Conservation (phyloP, 37 sponge, comb jelly and placozoan genomes). For the Axinella damicornis region DNA sequence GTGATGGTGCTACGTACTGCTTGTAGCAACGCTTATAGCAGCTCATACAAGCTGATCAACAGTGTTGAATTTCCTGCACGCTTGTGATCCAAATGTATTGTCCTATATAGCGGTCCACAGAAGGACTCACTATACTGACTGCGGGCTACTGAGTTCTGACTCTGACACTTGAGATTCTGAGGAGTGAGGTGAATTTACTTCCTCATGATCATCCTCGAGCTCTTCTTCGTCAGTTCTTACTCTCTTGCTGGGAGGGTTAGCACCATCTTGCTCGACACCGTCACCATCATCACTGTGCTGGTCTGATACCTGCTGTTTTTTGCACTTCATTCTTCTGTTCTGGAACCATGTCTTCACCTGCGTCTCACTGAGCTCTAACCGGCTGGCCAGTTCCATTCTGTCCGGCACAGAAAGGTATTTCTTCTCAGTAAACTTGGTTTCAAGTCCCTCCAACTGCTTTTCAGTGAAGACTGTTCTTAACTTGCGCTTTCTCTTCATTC, state of each 20-base stretch:
- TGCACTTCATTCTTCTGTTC: conserved; percentile 95
- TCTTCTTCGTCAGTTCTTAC: conserved; percentile 1
- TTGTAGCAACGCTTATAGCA: no score
- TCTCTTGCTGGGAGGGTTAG: conserved; percentile 25
- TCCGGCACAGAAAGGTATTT: conserved; percentile 97
- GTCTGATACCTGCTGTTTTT: conserved; percentile 74
- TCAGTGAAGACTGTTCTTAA: conserved; percentile 94
- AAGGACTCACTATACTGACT: no score
- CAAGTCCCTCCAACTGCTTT: conserved; percentile 93
- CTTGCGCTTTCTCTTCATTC: conserved; percentile 81
- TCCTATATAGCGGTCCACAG: no score
- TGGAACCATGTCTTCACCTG: conserved; percentile 99
- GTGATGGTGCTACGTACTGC: no score
- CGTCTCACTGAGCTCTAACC: conserved; percentile 91
- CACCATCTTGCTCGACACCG: neutral
- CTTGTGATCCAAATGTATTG: no score
- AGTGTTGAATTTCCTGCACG: no score
- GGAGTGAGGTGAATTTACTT: neutral
- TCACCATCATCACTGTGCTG: conserved; percentile 4
- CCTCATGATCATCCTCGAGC: conserved; percentile 2
- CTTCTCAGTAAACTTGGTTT: conserved; percentile 89
- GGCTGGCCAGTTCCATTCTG: conserved; percentile 85
- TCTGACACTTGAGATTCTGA: conserved; percentile 30
- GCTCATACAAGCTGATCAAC: no score
- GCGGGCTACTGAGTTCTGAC: neutral